A percentile compares a stretch with the other conserved stretches of the same genome.
phyloP scores from a whole-genome alignment of 2,797 vertebrate genomes.

The Falco cherrug region DNA sequence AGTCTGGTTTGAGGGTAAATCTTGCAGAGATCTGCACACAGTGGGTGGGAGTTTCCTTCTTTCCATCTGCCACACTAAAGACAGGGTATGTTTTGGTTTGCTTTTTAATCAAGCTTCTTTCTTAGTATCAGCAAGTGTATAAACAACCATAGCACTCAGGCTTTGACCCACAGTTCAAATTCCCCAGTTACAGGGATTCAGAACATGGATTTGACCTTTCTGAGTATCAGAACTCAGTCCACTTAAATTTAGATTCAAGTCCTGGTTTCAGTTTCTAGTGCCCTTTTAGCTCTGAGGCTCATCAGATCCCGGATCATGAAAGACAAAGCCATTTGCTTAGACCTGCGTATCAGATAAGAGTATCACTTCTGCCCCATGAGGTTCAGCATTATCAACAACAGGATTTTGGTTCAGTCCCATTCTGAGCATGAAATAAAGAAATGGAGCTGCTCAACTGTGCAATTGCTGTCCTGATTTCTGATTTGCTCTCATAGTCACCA shows the following conservation, averaged over 20 bases:
- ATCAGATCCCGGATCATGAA: background rate
- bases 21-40: conserved; percentile 20
- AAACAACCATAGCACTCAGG: background rate
- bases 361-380: background rate
- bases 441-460: background rate
- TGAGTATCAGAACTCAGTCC: background rate
- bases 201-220: background rate
- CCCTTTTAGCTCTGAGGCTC: background rate
- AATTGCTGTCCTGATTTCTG: background rate
- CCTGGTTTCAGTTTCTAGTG: background rate
- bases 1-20: conserved; percentile 36
- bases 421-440: background rate
- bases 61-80: conserved; percentile 54
- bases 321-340: background rate
- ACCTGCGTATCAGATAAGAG: background rate
- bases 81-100: conserved; percentile 33
- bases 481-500: background rate
- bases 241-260: background rate
- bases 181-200: background rate
- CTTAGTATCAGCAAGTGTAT: background rate
- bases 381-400: background rate
- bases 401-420: conserved; percentile 61
- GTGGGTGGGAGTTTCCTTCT: conserved; percentile 49
- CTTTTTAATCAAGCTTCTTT: conserved; percentile 22
- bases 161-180: background rate